Base-by-base conservation (phyloP, 1,140 invertebrate species). In the Drosophila busckii region DNA sequence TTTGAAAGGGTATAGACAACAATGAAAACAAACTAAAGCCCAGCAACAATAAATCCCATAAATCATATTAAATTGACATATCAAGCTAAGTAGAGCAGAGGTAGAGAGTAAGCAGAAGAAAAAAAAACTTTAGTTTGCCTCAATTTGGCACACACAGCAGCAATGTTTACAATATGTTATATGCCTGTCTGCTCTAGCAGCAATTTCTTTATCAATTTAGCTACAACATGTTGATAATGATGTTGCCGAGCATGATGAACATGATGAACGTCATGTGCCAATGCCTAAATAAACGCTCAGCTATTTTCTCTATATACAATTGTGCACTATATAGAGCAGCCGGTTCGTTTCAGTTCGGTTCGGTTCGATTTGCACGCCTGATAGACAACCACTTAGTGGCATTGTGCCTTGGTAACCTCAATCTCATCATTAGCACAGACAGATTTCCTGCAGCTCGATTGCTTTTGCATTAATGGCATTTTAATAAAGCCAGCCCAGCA, bases 51-150 rank as follows among this genome's bases (percentile, higher is more conserved):
- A 82, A 82, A 75, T 82, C 75, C 65, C 75, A 82, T 82, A 82
- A 82, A 82, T 82, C 75, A 82, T 82, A 82, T 82, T 82, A 82
- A 82, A 82, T 82, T 82, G 75, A 82, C 75, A 82, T 82, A 82
- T 82, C 69, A 75, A 69, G 56, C 75, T 35, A 75, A 82, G 70
- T 82, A 75, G 75, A 82, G 75, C 75, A 69, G 69, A 82, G 62
- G 66, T 40, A 41, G 55, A 58, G 25, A 23, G 20, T 46, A 54
- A 44, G 31, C 16, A 32, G 28, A 1, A n/a, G n/a, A 19, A 12
- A 40, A 19, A 12, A 55, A 7, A 40, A 40, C n/a, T 54, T 16
- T 16, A 28, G 40, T 34, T 29, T 9, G 8, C 19, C 48, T 10
- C 23, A 26, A 15, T 20, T 16, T 7, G 15, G 4, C 17, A 25